These are phyloP conservation scores for Halisarca cf. caerulea DNA, from an alignment of 37 sponge, comb jelly and placozoan genomes.

Conservation along the genomic window DNA sequence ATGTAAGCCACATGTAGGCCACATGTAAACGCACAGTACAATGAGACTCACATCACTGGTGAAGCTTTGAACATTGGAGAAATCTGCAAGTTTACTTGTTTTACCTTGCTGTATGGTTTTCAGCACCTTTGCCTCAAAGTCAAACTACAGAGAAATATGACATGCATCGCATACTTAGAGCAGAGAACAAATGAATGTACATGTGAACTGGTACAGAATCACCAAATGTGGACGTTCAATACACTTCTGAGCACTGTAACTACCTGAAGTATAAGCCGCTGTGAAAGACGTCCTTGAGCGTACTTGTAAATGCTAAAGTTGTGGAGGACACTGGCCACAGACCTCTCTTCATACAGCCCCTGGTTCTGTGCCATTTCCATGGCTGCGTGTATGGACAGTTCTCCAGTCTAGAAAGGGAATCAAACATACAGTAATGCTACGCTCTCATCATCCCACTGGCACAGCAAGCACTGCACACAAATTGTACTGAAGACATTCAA, in stretches of 20 bases:
- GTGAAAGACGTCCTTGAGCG: conserved; percentile 57
- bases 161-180: no score
- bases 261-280: conserved; percentile 83
- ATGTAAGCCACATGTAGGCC: no score
- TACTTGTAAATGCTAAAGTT: conserved; percentile 81
- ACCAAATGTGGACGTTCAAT: not conserved
- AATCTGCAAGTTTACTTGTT: not conserved
- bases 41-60: not conserved
- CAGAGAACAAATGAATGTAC: not conserved
- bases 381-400: not conserved
- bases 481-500: no score
- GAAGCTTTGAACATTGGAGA: not conserved
- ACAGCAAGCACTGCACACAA: no score
- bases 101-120: conserved; percentile 16
- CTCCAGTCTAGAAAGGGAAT: not conserved
- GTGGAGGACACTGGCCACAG: conserved; percentile 24
- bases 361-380: conserved; percentile 3
- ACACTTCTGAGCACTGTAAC: not conserved
- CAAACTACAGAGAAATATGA: conserved; percentile 6
- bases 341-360: conserved; percentile 10
- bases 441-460: no score
- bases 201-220: not conserved
- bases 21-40: no score
- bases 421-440: no score
- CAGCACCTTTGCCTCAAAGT: conserved; percentile 9